Conservation (phyloP, 2,797 vertebrate genomes). For the Peromyscus aztecus region DNA sequence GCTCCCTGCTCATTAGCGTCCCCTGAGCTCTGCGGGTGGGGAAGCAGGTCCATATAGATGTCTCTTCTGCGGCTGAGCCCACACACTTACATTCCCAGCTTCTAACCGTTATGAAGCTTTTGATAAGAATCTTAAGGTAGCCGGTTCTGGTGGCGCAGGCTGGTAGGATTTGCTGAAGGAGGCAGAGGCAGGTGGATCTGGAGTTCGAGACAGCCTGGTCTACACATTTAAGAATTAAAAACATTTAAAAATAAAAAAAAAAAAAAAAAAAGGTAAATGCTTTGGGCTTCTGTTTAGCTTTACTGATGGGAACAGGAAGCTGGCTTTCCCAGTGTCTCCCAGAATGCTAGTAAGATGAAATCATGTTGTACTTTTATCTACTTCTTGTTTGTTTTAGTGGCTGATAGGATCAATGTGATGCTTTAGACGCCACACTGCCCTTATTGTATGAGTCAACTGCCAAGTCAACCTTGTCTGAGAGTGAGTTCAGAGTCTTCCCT, state of each 20-base stretch:
- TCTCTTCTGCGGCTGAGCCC: background rate
- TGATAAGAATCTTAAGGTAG: constrained; percentile 48
- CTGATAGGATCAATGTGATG: background rate
- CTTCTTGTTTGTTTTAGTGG: constrained; percentile 52
- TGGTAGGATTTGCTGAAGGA: too few species aligned
- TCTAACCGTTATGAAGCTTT: background rate
- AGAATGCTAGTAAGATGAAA: constrained; percentile 50
- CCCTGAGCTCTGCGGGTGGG: too few species aligned
- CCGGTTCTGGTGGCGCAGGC: too few species aligned
- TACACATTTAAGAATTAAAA: too few species aligned
- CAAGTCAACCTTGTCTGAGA: constrained; percentile 13
- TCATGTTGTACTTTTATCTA: constrained; percentile 45
- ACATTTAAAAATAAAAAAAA: too few species aligned
- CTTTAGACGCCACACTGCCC: background rate
- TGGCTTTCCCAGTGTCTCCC: background rate
- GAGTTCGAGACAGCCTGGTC: too few species aligned
- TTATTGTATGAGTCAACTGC: background rate
- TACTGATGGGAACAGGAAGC: constrained; percentile 6
- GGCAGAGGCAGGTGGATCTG: too few species aligned
- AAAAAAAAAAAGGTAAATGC: too few species aligned
- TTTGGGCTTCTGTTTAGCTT: background rate
- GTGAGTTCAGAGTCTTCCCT: background rate
- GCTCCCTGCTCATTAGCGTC: background rate
- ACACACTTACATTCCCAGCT: background rate
- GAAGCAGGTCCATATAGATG: background rate